Evolutionary conservation across 1,140 invertebrate species (phyloP), one percentile per base, ranked within the genome.

Genomic region (Streblospio benedicti): DNA sequence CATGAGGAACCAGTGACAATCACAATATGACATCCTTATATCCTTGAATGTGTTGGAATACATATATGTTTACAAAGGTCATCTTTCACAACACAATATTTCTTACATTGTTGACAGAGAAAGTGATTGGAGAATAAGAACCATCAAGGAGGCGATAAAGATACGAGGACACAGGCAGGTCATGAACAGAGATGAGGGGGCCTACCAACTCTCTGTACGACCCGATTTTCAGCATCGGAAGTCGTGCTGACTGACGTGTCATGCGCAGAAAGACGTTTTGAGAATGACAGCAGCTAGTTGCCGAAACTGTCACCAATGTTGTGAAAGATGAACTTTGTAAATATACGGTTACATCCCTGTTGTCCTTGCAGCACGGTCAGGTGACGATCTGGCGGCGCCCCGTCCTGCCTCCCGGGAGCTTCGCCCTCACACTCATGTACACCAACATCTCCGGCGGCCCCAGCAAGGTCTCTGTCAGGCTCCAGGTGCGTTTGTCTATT

Each of bases 391-490:
- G 60, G 60, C 41, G 23, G 31, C 49, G 52, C 43, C 35, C 54
- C 16, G 49, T 62, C 43, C 32, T 43, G 25, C 14, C 12, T 9
- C 45, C 53, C 23, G 55, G 60, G n/a, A 57, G 54, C 47, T 62
- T 33, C 53, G 60, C 60, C 14, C 3, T 62, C 1, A 47, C 35
- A 3, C 31, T 62, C 28, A 25, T 62, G 14, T 57, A 57, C 54
- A 58, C 55, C 25, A 52, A 57, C 32, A 57, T 62, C n/a, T 44
- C 47, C 3, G 60, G 60, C 14, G 57, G 43, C 5, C 60, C 60
- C 20, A 50, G 18, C n/a, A 28, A 38, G 28, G 55, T 52, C 5
- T 57, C 60, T 12, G 30, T 62, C 43, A 25, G 28, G 33, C 33
- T 62, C 30, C 44, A n/a, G n/a, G n/a, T n/a, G n/a, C n/a, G n/a